Conservation (phyloP, 2,113 vertebrate genomes). For the Procavia capensis region DNA sequence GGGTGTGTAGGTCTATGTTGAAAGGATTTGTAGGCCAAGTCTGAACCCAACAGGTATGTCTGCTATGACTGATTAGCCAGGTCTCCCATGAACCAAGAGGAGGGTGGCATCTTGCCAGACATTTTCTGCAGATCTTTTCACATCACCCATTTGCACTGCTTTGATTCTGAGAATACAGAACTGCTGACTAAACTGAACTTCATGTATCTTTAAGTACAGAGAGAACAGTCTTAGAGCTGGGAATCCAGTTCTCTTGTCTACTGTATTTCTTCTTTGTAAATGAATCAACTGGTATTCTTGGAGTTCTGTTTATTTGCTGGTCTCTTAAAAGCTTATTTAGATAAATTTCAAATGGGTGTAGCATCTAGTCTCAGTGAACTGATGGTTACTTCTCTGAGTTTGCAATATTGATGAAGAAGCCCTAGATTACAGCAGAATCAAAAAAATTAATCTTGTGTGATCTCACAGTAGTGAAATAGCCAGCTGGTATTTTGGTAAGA, state of each 20-base stretch:
- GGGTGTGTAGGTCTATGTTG: background rate
- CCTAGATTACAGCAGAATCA: background rate
- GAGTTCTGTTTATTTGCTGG: background rate
- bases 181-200: background rate
- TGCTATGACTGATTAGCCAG: background rate
- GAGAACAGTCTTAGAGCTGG: background rate
- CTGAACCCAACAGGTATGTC: background rate
- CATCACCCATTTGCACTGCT: background rate
- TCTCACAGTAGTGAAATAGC: background rate
- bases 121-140: background rate
- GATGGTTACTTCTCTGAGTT: background rate
- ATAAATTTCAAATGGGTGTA: background rate
- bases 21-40: background rate
- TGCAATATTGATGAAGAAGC: background rate
- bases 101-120: background rate
- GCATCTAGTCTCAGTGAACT: background rate
- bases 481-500: background rate
- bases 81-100: background rate
- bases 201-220: background rate
- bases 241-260: background rate
- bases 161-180: background rate
- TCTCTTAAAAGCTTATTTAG: background rate
- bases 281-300: background rate
- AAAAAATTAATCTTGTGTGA: background rate
- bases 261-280: background rate